Percentiles rank a stretch among this genome's conserved stretches.
These are phyloP conservation scores for Teleiodes luculella DNA, from an alignment of 2,888 invertebrate species.

Conservation along the genomic window DNA sequence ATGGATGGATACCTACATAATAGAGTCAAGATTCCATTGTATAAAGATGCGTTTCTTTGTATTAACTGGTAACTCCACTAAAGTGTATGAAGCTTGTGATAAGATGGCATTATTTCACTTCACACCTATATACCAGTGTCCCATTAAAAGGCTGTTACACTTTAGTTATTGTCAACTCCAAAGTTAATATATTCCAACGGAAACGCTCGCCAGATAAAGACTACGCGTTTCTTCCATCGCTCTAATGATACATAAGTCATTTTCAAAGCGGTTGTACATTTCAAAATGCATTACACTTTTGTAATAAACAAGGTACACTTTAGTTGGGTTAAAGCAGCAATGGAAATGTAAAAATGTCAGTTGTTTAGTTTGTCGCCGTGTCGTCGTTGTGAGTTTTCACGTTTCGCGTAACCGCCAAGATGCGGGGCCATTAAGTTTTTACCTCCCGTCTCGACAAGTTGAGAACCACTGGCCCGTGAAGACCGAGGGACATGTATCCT, in stretches of 20 bases:
- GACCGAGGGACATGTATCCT: constrained; percentile 76
- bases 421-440: constrained; percentile 62
- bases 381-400: constrained; percentile 28
- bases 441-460: constrained; percentile 64
- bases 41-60: background rate
- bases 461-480: constrained; percentile 67
- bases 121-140: background rate
- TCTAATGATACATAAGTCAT: constrained; percentile 43
- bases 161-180: constrained; percentile 15
- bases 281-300: background rate
- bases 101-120: background rate
- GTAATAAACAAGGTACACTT: background rate
- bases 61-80: background rate
- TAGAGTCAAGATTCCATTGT: background rate
- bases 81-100: background rate
- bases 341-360: constrained; percentile 25
- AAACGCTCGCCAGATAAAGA: constrained; percentile 63
- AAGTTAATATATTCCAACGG: constrained; percentile 66
- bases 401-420: constrained; percentile 64
- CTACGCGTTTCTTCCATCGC: constrained; percentile 61
- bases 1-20: no score
- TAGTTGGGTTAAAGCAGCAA: background rate
- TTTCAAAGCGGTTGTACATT: background rate
- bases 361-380: background rate
- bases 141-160: constrained; percentile 7